phyloP scores from a whole-genome alignment of 2,113 vertebrate genomes.

The Sardina pilchardus region DNA sequence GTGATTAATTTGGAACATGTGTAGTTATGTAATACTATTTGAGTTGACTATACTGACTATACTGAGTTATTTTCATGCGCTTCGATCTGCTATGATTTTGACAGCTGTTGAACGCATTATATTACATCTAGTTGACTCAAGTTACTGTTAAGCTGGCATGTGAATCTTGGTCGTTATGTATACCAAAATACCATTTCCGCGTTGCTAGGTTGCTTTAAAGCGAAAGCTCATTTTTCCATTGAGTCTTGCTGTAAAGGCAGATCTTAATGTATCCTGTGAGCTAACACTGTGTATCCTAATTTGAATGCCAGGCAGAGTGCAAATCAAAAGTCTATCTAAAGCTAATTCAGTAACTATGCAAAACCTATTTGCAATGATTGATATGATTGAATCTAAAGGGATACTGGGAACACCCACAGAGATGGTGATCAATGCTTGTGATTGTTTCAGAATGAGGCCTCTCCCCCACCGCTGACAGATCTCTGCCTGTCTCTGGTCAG shows the following conservation, averaged over 20 bases:
- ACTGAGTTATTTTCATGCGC: neutral
- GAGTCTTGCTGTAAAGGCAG: too few species aligned
- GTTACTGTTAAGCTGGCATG: neutral
- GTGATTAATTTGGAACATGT: neutral
- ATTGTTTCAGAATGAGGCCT: conserved; percentile 84
- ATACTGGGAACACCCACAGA: neutral
- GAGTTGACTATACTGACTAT: too few species aligned
- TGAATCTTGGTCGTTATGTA: neutral
- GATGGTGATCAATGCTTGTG: conserved; percentile 3
- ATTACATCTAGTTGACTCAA: neutral
- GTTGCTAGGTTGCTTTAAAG: neutral
- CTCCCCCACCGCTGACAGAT: conserved; percentile 88
- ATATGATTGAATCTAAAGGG: neutral
- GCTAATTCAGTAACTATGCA: too few species aligned
- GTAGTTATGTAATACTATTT: neutral
- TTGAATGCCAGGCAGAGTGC: neutral
- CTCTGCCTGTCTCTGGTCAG: conserved; percentile 92
- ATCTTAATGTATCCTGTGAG: neutral
- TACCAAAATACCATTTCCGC: neutral
- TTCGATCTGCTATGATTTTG: neutral
- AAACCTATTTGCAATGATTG: too few species aligned
- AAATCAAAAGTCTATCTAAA: too few species aligned
- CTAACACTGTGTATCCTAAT: neutral
- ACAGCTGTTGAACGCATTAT: neutral
- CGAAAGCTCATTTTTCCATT: neutral